Evolutionary conservation across 1,140 invertebrate genomes (phyloP).

Genomic region (Paraescarpia echinospica): DNA sequence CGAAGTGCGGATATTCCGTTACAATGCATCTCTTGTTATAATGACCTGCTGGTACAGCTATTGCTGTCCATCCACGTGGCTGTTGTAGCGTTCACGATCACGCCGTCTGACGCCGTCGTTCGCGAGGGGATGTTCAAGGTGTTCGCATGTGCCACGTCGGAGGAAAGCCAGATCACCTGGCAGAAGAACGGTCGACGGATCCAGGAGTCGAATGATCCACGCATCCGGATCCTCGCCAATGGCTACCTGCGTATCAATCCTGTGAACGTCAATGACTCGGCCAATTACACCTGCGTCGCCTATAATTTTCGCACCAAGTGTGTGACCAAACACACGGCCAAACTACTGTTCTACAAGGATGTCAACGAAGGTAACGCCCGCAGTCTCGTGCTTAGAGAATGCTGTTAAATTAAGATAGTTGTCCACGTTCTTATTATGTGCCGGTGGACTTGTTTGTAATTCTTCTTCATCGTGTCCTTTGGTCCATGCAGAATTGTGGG

Average conservation of each 20-base stretch:
- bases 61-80: background rate
- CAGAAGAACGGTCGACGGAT: constrained; percentile 2
- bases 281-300: constrained; percentile 15
- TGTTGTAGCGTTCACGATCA: background rate
- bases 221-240: constrained; percentile 11
- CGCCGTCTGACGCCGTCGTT: background rate
- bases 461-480: no score
- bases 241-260: constrained; percentile 8
- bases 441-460: no score
- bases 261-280: background rate
- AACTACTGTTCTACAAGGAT: background rate
- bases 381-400: no score
- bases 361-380: background rate
- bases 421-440: no score
- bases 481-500: no score
- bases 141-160: background rate
- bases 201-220: background rate
- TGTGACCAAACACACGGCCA: background rate
- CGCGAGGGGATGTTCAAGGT: background rate
- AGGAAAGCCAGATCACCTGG: background rate
- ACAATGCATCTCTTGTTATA: no score
- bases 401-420: no score
- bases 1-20: no score
- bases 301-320: background rate
- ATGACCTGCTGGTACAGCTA: background rate